phyloP scores from a whole-genome alignment of 2,888 invertebrate species.

The Sinelater perroti region DNA sequence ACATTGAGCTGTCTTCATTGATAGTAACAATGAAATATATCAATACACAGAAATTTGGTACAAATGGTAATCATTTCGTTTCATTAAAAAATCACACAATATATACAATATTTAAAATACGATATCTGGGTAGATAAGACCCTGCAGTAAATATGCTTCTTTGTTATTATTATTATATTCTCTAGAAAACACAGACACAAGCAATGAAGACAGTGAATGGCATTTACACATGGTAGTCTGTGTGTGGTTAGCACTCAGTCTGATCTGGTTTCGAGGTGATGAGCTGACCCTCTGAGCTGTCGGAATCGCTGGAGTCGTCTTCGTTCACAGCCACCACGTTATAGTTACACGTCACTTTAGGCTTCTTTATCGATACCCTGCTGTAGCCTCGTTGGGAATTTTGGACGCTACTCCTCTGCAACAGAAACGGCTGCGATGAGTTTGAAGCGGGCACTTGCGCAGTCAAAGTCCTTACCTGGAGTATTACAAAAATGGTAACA shows the following conservation, averaged over 20 bases:
- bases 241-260: constrained; percentile 54
- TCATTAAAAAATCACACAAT: constrained; percentile 43
- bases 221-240: constrained; percentile 44
- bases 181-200: constrained; percentile 47
- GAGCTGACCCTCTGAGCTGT: constrained; percentile 57
- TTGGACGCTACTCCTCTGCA: constrained; percentile 57
- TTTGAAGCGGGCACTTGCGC: background rate
- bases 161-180: constrained; percentile 29
- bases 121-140: constrained; percentile 35
- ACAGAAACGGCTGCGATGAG: constrained; percentile 23
- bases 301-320: constrained; percentile 59
- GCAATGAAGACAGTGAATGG: constrained; percentile 56
- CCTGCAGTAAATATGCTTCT: constrained; percentile 34
- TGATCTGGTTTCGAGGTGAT: constrained; percentile 53
- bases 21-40: constrained; percentile 50
- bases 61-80: constrained; percentile 55
- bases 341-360: constrained; percentile 62
- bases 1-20: constrained; percentile 58
- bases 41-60: constrained; percentile 57
- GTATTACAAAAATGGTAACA: constrained; percentile 73
- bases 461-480: constrained; percentile 68
- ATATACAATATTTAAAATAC: constrained; percentile 42
- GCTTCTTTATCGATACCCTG: constrained; percentile 61
- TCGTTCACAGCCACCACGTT: constrained; percentile 60
- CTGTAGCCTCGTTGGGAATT: constrained; percentile 56